Percentiles rank a stretch among this genome's conserved stretches.
These are phyloP conservation scores for Heliconius ismenius DNA, from an alignment of 2,888 invertebrate species.

Conservation along the genomic window DNA sequence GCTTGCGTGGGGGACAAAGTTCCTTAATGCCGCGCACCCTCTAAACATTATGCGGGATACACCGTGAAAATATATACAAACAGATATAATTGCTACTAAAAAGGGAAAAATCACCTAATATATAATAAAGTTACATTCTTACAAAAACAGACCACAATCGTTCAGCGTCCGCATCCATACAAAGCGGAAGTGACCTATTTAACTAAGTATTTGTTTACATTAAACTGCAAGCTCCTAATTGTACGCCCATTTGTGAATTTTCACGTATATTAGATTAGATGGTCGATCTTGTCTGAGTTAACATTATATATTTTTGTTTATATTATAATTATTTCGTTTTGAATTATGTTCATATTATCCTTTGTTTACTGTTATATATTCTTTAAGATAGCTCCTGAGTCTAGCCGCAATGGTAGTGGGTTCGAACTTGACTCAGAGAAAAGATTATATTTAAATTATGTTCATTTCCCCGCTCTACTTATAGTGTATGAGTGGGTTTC, in stretches of 20 bases:
- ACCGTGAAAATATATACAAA: no score
- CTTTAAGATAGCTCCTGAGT: not conserved
- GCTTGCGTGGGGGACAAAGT: no score
- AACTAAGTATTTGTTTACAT: slow-evolving; percentile 16
- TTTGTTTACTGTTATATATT: not conserved
- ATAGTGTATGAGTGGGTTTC: no score
- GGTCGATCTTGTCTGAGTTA: slow-evolving; percentile 14
- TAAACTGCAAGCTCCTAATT: slow-evolving; percentile 19
- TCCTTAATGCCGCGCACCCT: no score
- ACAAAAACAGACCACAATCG: not conserved
- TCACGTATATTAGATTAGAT: slow-evolving; percentile 24
- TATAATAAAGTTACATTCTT: no score
- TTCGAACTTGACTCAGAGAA: not conserved
- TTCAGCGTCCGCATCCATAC: not conserved
- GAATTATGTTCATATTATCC: not conserved
- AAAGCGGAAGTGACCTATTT: not conserved
- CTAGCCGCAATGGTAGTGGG: not conserved
- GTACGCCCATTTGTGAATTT: slow-evolving; percentile 18
- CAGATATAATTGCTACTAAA: no score
- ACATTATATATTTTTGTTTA: slow-evolving; percentile 3
- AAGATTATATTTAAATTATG: not conserved
- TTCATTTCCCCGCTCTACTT: no score
- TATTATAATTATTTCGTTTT: not conserved
- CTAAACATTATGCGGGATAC: no score
- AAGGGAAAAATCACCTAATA: no score